Percentiles rank a stretch among this genome's conserved stretches.
These are phyloP conservation scores for Ia io DNA, from an alignment of 2,113 vertebrate species.

Conservation along the genomic window DNA sequence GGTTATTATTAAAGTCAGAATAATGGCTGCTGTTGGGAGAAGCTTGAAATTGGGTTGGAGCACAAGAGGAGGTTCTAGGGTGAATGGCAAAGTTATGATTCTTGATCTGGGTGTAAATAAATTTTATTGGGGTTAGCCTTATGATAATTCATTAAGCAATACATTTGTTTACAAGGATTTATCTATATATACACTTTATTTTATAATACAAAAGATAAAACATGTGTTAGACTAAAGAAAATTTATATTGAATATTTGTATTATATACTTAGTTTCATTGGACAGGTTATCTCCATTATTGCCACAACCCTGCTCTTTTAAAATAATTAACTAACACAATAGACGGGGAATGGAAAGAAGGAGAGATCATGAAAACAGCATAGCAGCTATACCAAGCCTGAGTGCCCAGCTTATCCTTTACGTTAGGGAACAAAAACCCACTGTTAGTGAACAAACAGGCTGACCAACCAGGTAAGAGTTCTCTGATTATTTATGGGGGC, in stretches of 20 bases:
- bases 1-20: not conserved
- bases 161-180: not conserved
- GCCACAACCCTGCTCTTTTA: not conserved
- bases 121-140: not conserved
- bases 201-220: not conserved
- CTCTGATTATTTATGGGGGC: not conserved
- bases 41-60: not conserved
- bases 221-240: not conserved
- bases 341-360: not conserved
- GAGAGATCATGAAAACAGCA: not conserved
- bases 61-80: fast-evolving
- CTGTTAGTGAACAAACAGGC: not conserved
- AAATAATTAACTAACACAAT: not conserved
- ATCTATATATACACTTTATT: not conserved
- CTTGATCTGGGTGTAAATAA: not conserved
- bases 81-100: not conserved
- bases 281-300: not conserved
- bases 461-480: not conserved
- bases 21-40: not conserved
- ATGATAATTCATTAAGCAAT: not conserved
- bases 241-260: not conserved
- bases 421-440: not conserved
- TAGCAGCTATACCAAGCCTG: not conserved
- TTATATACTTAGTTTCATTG: not conserved
- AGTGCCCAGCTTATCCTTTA: not conserved